These are phyloP conservation scores for Aproaerema taeniolella DNA, from an alignment of 2,888 invertebrate genomes.

Conservation along the genomic window DNA sequence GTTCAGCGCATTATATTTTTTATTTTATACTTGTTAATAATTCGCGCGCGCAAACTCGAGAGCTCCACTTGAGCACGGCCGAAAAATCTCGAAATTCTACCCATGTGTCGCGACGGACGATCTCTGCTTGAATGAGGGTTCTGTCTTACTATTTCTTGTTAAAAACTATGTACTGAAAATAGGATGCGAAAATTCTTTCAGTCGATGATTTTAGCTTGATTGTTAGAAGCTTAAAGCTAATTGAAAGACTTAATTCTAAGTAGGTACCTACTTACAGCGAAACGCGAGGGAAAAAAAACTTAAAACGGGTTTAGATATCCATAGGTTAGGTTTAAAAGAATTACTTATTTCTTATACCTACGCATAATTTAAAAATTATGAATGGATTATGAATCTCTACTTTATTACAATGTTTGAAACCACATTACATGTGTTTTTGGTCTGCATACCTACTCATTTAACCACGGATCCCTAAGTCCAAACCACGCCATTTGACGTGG, in stretches of 20 bases:
- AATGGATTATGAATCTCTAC: not conserved
- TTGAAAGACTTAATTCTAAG: no score
- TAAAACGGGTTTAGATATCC: no score
- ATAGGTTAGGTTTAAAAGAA: no score
- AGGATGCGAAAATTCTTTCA: no score
- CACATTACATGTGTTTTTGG: not conserved
- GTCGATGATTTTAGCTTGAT: no score
- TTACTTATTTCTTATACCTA: no score
- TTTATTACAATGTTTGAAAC: not conserved
- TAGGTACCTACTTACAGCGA: no score
- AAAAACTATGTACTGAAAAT: no score
- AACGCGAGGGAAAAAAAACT: no score
- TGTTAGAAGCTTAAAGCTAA: no score
- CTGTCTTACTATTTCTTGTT: no score
- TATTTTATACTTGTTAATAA: constrained; percentile 68
- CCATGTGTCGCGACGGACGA: constrained; percentile 58
- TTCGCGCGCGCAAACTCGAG: constrained; percentile 62
- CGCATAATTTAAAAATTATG: not conserved
- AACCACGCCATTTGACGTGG: constrained; percentile 67
- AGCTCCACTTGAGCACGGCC: constrained; percentile 65
- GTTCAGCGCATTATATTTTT: constrained; percentile 48
- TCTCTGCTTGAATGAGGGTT: constrained; percentile 35
- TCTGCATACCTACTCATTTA: not conserved
- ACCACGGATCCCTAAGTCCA: constrained; percentile 51
- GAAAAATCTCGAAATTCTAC: constrained; percentile 65